Conservation (phyloP, 2,888 invertebrate species). For the Oconnorella tubifera region DNA sequence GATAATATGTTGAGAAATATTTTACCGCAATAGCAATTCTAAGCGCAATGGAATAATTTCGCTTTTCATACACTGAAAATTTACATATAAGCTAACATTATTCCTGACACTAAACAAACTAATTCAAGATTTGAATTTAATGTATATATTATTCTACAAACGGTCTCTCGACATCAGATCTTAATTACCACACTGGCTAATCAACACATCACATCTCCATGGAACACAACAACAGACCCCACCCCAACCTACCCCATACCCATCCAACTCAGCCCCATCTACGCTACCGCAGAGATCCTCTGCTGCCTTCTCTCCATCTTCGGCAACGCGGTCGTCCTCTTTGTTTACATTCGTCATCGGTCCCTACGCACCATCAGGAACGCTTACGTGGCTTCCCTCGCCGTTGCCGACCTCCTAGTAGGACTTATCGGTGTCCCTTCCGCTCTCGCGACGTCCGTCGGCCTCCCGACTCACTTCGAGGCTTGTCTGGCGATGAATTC, state of each 20-base stretch:
- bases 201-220: no score
- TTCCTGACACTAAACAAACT: no score
- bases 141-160: no score
- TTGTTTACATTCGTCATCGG: conserved; percentile 76
- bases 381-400: conserved; percentile 85
- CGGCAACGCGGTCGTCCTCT: conserved; percentile 64
- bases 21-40: no score
- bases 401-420: conserved; percentile 81
- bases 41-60: no score
- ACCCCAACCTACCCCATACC: conserved; percentile 10
- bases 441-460: conserved; percentile 74
- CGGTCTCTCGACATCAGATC: no score
- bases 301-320: conserved; percentile 75
- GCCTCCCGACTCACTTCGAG: conserved; percentile 73
- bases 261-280: conserved; percentile 49
- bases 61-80: no score
- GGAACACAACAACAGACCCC: no score
- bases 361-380: conserved; percentile 78
- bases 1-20: no score
- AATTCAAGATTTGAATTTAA: no score
- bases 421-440: conserved; percentile 78
- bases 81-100: no score
- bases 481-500: conserved; percentile 84
- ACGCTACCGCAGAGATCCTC: conserved; percentile 75
- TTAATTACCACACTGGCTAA: no score